These are phyloP conservation scores for Chelonus insularis DNA, from an alignment of 1,140 invertebrate species.

Conservation along the genomic window DNA sequence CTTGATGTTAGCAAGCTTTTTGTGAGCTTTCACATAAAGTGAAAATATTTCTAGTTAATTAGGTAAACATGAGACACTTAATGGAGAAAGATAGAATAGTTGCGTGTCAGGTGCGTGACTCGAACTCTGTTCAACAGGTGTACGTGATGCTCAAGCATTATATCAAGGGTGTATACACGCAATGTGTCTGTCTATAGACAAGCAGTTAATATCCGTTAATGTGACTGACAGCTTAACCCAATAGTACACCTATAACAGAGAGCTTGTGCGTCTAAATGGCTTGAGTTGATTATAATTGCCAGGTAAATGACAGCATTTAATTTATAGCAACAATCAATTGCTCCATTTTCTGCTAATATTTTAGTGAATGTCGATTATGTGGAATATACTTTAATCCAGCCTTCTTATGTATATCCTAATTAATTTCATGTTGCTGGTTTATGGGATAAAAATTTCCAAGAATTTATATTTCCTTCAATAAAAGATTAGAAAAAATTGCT, in stretches of 20 bases:
- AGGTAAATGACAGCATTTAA: conserved; percentile 35
- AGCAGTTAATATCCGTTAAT: conserved; percentile 3
- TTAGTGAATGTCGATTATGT: no score
- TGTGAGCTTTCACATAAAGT: no score
- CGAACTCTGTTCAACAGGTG: conserved; percentile 1
- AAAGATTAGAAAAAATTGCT: no score
- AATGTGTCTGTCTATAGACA: conserved; percentile 2
- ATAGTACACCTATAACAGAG: background rate
- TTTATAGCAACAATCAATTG: background rate
- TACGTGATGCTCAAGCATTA: background rate
- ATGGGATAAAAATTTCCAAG: no score
- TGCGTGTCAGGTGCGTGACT: background rate
- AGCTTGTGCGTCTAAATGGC: background rate
- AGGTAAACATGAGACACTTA: background rate
- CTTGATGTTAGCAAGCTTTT: no score
- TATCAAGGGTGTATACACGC: background rate
- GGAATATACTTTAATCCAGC: no score
- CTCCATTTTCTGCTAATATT: background rate
- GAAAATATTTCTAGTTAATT: no score
- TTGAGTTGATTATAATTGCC: conserved; percentile 36
- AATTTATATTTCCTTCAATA: no score
- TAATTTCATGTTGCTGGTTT: no score
- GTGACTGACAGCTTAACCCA: conserved; percentile 1
- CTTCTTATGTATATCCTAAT: no score
- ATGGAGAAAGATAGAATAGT: background rate